phyloP scores from a whole-genome alignment of 1,140 invertebrate genomes.

The Papilio polytes region DNA sequence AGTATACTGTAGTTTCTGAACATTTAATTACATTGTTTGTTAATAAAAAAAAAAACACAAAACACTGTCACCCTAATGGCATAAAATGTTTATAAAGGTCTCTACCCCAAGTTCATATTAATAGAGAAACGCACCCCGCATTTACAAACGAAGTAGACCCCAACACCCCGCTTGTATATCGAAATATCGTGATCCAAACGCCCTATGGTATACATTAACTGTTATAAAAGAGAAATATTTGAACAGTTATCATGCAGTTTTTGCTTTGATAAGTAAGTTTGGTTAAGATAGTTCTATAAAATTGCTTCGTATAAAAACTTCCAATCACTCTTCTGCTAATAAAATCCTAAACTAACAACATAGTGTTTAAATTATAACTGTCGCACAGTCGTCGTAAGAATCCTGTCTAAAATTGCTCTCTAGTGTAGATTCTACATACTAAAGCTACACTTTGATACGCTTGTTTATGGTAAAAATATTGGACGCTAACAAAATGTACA shows the following conservation, averaged over 20 bases:
- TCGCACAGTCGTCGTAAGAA: no score
- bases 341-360: neutral
- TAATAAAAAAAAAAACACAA: neutral
- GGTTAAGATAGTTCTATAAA: neutral
- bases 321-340: neutral
- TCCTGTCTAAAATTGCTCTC: no score
- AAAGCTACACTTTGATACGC: neutral
- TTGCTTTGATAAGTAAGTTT: slow-evolving; percentile 9
- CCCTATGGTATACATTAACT: slow-evolving; percentile 28
- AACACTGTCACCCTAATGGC: slow-evolving; percentile 7
- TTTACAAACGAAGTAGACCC: slow-evolving; percentile 56
- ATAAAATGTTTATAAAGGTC: slow-evolving; percentile 74
- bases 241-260: slow-evolving; percentile 8
- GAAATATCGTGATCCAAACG: slow-evolving; percentile 69
- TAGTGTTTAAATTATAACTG: neutral
- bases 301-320: neutral
- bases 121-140: slow-evolving; percentile 65
- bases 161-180: slow-evolving; percentile 67
- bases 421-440: no score
- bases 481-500: neutral
- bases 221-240: slow-evolving; percentile 17
- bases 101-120: slow-evolving; percentile 64
- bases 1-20: no score
- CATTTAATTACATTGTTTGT: neutral
- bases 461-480: neutral